Base-by-base conservation (phyloP, 2,113 vertebrate species). In the Oncorhynchus tshawytscha region DNA sequence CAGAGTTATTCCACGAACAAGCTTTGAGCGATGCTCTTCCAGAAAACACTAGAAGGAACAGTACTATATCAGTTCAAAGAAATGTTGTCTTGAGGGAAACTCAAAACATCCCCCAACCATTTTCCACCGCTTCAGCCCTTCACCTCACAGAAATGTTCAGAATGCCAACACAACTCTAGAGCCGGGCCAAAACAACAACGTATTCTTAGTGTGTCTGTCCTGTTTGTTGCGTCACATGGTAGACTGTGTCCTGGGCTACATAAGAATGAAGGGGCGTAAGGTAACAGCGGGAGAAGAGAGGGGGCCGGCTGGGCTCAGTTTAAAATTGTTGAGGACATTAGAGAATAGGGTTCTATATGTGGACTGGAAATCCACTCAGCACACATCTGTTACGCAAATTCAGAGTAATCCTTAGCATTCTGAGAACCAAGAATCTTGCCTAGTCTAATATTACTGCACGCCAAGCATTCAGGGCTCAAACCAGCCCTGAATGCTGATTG, bases 201-300 rank as follows among this genome's bases (percentile, higher is more conserved):
- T 57, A 20, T 39, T 73, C 54, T 57, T 48, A 74, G 39, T 1
- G 64, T 2, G 45, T 48, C 57, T 11, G 62, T 69, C 73, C 57
- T 72, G 78, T 70, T 25, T 59, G 62, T 75, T 81, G 73, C 64
- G 9, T 89, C 84, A 87, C 71, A 73, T 29, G 29, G 13, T 29
- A 18, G 74, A 71, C 81, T 59, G 20, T 85, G 71, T 29, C 20
- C 62, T 67, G 1, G 15, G 27, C 90, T 90, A 87, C 74, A 75
- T 64, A 86, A 90, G 70, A 62, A 69, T 8, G 71, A 13, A 16
- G 12, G 65, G 72, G 81, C 4, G 73, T 78, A 80, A 70, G 16
- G 3, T 76, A 1, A 18, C 72, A 20, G 48, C 31, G 15, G 7
- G 68, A 20, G 11, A 24, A 54, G 29, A n/a, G 6, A n/a, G 18